Evolutionary conservation across 2,888 invertebrate genomes (phyloP), one percentile per base, ranked within the genome.

Genomic region (Stenichneumon culpator): DNA sequence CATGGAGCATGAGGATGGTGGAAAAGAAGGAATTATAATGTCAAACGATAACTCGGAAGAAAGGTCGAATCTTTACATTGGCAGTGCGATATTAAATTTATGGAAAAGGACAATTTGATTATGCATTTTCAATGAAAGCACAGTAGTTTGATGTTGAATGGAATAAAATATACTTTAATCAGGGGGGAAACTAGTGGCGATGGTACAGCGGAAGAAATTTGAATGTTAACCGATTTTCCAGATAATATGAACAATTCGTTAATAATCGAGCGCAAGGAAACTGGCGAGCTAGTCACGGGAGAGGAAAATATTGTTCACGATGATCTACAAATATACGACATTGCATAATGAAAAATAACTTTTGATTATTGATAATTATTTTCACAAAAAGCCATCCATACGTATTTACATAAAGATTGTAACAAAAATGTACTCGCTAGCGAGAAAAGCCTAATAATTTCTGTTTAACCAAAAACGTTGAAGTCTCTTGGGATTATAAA

Each of bases 121-220:
- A 87, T 87, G 50, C 89, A 88, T 69, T 84, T 72, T 68, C 81
- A 87, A 16, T 78, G 86, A 50, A 87, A 87, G 60, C 88, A 89
- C 68, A 65, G 77, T 11, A 68, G 87, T 11, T 74, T 19, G 4
- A 25, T 25, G n/a, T 60, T 28, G n/a, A 16, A 74, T 74, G 22
- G 5, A 63, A 50, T 63, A 25, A 57, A 75, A 52, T 78, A 54
- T 63, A 65, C 80, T 32, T 54, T 82, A 47, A 69, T 79, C 5
- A 44, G 78, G 11, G 63, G 57, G 7, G 77, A 79, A 7, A 47
- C 81, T 5, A 63, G 32, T 16, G 79, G 65, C 11, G 81, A 83
- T n/a, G 28, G 67, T 3, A 70, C 47, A 11, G 47, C 44, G 11
- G 50, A 50, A 79, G 77, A 22, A 14, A 60, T 68, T 52, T 57